Conservation (phyloP, 2,888 invertebrate genomes). For the Trachelus troglodyta region DNA sequence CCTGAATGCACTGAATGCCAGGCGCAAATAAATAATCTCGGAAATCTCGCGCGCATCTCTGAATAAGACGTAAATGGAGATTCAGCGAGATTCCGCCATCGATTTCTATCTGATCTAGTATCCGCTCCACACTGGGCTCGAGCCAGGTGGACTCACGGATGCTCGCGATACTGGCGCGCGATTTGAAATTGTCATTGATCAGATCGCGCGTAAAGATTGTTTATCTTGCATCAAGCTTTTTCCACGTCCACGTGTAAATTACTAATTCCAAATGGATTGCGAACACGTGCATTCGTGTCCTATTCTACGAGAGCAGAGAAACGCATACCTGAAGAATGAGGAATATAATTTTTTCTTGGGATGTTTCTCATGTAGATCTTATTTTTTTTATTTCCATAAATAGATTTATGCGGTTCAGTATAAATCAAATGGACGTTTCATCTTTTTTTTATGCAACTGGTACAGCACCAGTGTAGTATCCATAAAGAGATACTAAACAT, state of each 20-base stretch:
- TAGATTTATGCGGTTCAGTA: not conserved
- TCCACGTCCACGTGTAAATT: not conserved
- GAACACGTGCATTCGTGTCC: not conserved
- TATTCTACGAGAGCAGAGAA: not conserved
- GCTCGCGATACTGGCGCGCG: conserved; percentile 11
- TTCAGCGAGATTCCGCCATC: conserved; percentile 42
- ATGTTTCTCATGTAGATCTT: not conserved
- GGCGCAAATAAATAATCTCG: conserved; percentile 44
- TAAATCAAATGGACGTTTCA: not conserved
- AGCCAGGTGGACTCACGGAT: conserved; percentile 31
- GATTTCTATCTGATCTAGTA: conserved; percentile 44
- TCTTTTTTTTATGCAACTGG: not conserved
- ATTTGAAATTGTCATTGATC: conserved; percentile 12
- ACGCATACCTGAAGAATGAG: not conserved
- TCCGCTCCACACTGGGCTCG: conserved; percentile 23
- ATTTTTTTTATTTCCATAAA: not conserved
- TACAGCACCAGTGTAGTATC: not conserved
- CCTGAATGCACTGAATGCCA: conserved; percentile 8
- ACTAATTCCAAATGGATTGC: not conserved
- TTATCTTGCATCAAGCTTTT: not conserved
- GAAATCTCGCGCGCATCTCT: conserved; percentile 44
- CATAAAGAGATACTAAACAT: not conserved
- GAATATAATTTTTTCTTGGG: not conserved
- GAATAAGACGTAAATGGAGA: conserved; percentile 54
- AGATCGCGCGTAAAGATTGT: not conserved